Evolutionary conservation across 2,113 vertebrate genomes (phyloP).

Genomic region (Phalacrocorax carbo): DNA sequence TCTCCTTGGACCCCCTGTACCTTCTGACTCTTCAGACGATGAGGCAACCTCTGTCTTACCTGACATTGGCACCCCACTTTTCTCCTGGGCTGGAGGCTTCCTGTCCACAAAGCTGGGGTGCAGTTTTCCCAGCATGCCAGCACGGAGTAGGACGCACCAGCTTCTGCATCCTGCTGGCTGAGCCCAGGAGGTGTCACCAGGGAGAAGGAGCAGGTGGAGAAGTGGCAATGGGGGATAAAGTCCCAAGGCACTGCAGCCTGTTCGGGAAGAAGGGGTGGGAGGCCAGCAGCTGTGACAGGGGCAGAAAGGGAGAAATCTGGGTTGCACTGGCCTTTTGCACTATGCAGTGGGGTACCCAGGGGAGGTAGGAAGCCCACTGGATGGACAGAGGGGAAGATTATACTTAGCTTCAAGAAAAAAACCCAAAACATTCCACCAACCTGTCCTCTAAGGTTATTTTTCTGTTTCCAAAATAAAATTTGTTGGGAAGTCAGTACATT

Average conservation of each 20-base stretch:
- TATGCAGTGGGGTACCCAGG: accelerated
- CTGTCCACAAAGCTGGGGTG: not conserved
- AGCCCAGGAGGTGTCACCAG: not conserved
- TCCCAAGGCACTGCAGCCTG: not conserved
- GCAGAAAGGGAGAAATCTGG: not conserved
- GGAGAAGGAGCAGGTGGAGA: not conserved
- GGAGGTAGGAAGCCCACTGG: not conserved
- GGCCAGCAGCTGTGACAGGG: not conserved
- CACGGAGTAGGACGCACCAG: not conserved
- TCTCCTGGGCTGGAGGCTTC: not conserved
- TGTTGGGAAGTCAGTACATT: not conserved
- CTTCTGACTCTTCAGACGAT: not conserved
- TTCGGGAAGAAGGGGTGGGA: not conserved
- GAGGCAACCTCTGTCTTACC: not conserved
- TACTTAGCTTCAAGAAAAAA: not conserved
- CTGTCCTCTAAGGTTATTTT: not conserved
- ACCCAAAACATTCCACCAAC: not conserved
- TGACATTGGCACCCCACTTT: not conserved
- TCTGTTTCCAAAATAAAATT: not conserved
- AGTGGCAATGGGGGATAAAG: not conserved
- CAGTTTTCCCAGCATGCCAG: not conserved
- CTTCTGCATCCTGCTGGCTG: accelerated
- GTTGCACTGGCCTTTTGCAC: not conserved
- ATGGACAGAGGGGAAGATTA: not conserved
- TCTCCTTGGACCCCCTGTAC: no score